Evolutionary conservation across 2,797 vertebrate genomes (phyloP).

Genomic region (Tadarida brasiliensis): DNA sequence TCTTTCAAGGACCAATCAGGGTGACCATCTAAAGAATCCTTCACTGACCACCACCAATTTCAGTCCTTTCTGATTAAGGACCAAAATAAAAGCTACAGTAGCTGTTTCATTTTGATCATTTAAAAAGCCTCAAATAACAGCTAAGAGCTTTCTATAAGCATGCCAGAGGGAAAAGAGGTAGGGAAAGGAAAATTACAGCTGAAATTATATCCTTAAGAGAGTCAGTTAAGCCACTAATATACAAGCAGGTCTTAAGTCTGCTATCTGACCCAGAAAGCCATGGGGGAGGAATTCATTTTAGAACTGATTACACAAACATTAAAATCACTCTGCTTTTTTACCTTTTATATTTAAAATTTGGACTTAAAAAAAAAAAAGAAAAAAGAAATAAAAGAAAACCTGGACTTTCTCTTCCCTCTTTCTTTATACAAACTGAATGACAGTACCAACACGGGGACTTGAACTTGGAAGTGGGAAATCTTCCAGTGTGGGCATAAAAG

Average conservation of each 20-base stretch:
- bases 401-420: not conserved
- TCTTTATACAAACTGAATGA: slow-evolving; percentile 25
- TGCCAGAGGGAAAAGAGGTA: not conserved
- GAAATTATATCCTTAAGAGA: slow-evolving; percentile 50
- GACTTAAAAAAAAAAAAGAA: not conserved
- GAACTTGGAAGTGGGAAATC: slow-evolving; percentile 32
- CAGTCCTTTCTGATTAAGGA: slow-evolving; percentile 33
- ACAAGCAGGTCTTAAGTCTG: not conserved
- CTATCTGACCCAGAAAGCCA: slow-evolving; percentile 31
- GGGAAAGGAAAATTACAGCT: slow-evolving; percentile 6
- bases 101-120: slow-evolving; percentile 42
- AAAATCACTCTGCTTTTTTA: not conserved
- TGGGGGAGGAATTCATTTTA: not conserved
- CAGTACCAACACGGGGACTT: not conserved
- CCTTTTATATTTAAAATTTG: not conserved
- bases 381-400: not conserved
- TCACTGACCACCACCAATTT: not conserved
- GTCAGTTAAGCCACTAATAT: not conserved
- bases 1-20: not conserved
- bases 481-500: not conserved
- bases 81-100: slow-evolving; percentile 1
- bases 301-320: not conserved
- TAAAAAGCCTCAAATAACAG: slow-evolving; percentile 56
- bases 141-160: slow-evolving; percentile 10
- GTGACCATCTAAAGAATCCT: not conserved